A percentile compares a stretch with the other conserved stretches of the same genome.
These are phyloP conservation scores for Drosophila testacea DNA, from an alignment of 2,888 invertebrate species.

Conservation along the genomic window DNA sequence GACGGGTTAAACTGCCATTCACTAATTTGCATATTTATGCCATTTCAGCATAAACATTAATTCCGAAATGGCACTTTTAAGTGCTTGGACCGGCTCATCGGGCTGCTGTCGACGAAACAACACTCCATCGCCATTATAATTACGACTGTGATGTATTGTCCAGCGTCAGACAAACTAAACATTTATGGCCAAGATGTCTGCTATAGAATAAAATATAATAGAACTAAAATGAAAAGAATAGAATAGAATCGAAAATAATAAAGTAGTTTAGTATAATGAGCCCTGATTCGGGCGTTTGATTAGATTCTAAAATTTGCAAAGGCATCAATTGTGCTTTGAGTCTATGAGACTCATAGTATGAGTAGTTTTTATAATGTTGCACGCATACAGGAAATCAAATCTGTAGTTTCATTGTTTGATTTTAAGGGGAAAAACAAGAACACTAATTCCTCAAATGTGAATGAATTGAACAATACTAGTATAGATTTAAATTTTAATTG, in stretches of 20 bases:
- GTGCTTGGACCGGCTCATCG: slow-evolving; percentile 71
- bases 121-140: slow-evolving; percentile 43
- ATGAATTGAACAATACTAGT: slow-evolving; percentile 38
- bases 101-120: slow-evolving; percentile 42
- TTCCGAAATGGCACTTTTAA: slow-evolving; percentile 78
- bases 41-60: slow-evolving; percentile 74
- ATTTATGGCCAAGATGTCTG: slow-evolving; percentile 47
- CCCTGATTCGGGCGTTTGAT: slow-evolving; percentile 37
- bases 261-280: slow-evolving; percentile 44
- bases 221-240: slow-evolving; percentile 31
- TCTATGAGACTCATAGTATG: slow-evolving; percentile 4
- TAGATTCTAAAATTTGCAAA: slow-evolving; percentile 57
- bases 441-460: slow-evolving; percentile 29
- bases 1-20: slow-evolving; percentile 71
- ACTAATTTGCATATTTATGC: slow-evolving; percentile 80
- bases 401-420: slow-evolving; percentile 45
- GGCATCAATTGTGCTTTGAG: slow-evolving; percentile 54
- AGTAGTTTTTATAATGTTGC: slow-evolving; percentile 36
- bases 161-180: slow-evolving; percentile 38
- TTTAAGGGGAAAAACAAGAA: slow-evolving; percentile 47
- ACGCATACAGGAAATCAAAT: slow-evolving; percentile 70
- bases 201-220: slow-evolving; percentile 13
- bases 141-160: slow-evolving; percentile 63
- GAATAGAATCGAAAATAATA: slow-evolving; percentile 32
- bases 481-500: slow-evolving; percentile 46